Conservation (phyloP, 2,888 invertebrate genomes). For the Meloe dianella region DNA sequence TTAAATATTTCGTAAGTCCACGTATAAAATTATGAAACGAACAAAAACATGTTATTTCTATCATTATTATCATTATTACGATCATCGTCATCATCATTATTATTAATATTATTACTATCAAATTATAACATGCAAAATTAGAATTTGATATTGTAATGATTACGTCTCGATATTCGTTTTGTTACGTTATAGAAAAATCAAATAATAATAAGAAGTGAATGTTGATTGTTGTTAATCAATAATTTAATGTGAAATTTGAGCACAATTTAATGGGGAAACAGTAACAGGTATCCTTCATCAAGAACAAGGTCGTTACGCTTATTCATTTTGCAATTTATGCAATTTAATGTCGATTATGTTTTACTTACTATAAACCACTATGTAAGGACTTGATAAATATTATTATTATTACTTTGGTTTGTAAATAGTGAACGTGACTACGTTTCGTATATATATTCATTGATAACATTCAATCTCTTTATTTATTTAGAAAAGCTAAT, state of each 20-base stretch:
- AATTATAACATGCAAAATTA: no score
- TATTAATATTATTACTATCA: no score
- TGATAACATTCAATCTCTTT: neutral
- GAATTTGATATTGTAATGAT: no score
- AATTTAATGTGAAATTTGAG: neutral
- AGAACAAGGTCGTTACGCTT: slow-evolving; percentile 10
- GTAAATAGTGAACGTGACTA: neutral
- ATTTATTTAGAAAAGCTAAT: neutral
- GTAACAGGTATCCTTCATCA: slow-evolving; percentile 1
- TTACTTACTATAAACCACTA: neutral
- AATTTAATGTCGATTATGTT: neutral
- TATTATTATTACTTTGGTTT: neutral
- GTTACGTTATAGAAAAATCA: no score
- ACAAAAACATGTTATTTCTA: no score
- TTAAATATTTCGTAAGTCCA: no score
- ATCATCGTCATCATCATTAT: no score
- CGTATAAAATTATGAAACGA: no score
- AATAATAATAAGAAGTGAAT: no score
- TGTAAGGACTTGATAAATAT: neutral
- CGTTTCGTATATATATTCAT: neutral
- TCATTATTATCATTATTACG: no score
- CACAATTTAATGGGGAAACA: neutral
- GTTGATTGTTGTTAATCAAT: no score
- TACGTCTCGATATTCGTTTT: no score
- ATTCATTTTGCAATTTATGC: slow-evolving; percentile 4